These are phyloP conservation scores for Cosmopolites sordidus DNA, from an alignment of 2,888 invertebrate species.

Conservation along the genomic window DNA sequence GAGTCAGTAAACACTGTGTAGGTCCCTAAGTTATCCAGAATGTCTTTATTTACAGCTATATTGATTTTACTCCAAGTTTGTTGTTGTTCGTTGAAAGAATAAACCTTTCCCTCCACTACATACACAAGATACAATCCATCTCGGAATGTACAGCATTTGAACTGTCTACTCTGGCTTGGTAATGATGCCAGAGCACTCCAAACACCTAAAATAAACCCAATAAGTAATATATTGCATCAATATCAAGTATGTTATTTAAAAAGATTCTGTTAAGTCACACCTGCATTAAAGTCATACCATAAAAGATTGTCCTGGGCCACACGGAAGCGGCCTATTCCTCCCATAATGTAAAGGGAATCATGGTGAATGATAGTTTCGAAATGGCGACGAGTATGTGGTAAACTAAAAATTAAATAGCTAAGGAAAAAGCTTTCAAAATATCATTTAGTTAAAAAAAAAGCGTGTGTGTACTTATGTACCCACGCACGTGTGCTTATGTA, in stretches of 20 bases:
- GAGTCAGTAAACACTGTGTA: conserved; percentile 13
- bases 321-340: conserved; percentile 33
- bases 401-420: conserved; percentile 26
- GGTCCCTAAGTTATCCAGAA: conserved; percentile 9
- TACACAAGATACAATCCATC: conserved; percentile 10
- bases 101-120: conserved; percentile 5
- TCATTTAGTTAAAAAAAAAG: no score
- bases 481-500: no score
- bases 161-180: conserved; percentile 8
- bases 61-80: conserved; percentile 7
- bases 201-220: conserved; percentile 9
- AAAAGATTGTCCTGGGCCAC: conserved; percentile 42
- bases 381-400: conserved; percentile 42
- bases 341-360: conserved; percentile 41
- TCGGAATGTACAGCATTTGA: conserved; percentile 16
- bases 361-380: conserved; percentile 42
- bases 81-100: conserved; percentile 5
- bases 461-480: no score
- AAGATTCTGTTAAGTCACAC: conserved; percentile 8
- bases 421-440: no score
- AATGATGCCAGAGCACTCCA: conserved; percentile 6
- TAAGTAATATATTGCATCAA: not conserved
- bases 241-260: no score
- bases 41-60: conserved; percentile 5
- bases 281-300: conserved; percentile 39